These are phyloP conservation scores for Liopterus haemorrhoidalis DNA, from an alignment of 2,888 invertebrate genomes.

Conservation along the genomic window DNA sequence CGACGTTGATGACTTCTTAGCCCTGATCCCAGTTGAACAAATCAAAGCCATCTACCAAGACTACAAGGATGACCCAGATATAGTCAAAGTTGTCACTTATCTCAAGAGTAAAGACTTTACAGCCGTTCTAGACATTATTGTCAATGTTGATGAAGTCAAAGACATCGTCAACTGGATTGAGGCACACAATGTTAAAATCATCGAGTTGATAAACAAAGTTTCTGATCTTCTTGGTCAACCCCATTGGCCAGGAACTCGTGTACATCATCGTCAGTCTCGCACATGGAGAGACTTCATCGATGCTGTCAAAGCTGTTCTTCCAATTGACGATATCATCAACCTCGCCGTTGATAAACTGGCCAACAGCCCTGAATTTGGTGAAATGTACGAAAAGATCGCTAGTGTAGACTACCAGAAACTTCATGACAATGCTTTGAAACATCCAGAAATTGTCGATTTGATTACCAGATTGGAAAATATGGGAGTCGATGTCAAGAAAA, in stretches of 20 bases:
- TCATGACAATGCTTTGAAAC: slow-evolving; percentile 31
- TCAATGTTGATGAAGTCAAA: slow-evolving; percentile 28
- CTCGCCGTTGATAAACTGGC: slow-evolving; percentile 29
- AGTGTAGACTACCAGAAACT: slow-evolving; percentile 29
- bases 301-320: slow-evolving; percentile 31
- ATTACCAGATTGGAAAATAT: slow-evolving; percentile 10
- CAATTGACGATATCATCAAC: slow-evolving; percentile 28
- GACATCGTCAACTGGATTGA: slow-evolving; percentile 21
- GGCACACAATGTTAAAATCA: slow-evolving; percentile 6
- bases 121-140: slow-evolving; percentile 22
- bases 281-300: slow-evolving; percentile 25
- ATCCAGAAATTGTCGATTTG: slow-evolving; percentile 31
- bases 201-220: slow-evolving; percentile 6
- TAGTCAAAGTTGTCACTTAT: slow-evolving; percentile 30
- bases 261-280: neutral
- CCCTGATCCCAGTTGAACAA: slow-evolving; percentile 31
- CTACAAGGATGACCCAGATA: slow-evolving; percentile 32
- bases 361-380: slow-evolving; percentile 32
- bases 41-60: slow-evolving; percentile 30
- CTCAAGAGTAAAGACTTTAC: slow-evolving; percentile 32
- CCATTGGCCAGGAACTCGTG: slow-evolving; percentile 11
- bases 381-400: slow-evolving; percentile 31
- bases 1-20: slow-evolving; percentile 30
- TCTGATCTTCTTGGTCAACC: slow-evolving; percentile 13
- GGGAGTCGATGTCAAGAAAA: slow-evolving; percentile 2